phyloP scores from a whole-genome alignment of 2,888 invertebrate genomes.

The Gnatocerus cornutus region DNA sequence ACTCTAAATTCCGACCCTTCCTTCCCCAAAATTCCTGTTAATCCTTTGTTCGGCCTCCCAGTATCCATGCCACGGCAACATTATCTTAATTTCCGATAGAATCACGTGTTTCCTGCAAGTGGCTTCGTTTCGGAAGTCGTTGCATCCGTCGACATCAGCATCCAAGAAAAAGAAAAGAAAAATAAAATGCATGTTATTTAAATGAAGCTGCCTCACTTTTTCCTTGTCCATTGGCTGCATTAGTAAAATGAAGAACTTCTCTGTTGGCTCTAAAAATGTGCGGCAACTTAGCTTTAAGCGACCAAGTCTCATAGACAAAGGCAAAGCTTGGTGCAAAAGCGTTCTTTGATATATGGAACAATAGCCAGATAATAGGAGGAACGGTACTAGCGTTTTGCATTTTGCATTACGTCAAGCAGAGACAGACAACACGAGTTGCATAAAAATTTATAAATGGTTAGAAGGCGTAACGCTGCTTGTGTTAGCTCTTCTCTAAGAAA shows the following conservation, averaged over 20 bases:
- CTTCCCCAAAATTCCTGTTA: constrained; percentile 7
- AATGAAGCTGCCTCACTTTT: constrained; percentile 26
- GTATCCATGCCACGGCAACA: constrained; percentile 8
- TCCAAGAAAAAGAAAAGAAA: constrained; percentile 7
- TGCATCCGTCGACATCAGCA: constrained; percentile 27
- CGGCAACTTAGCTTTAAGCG: constrained; percentile 41
- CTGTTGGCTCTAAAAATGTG: constrained; percentile 34
- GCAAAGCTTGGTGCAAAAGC: constrained; percentile 51
- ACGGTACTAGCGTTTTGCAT: constrained; percentile 54
- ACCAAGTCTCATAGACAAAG: constrained; percentile 45
- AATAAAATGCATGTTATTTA: constrained; percentile 20
- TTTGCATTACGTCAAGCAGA: constrained; percentile 54
- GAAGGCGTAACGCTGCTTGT: neutral
- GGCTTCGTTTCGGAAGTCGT: constrained; percentile 35
- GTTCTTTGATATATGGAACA: constrained; percentile 57
- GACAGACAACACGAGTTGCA: constrained; percentile 20
- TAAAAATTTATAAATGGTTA: constrained; percentile 2
- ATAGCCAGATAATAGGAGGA: constrained; percentile 54
- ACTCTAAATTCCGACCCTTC: neutral
- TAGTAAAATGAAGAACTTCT: constrained; percentile 55
- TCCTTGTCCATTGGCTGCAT: constrained; percentile 51
- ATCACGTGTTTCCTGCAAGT: constrained; percentile 40
- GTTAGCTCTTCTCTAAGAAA: neutral
- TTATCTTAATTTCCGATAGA: constrained; percentile 45
- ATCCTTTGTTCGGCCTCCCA: constrained; percentile 2